phyloP scores from a whole-genome alignment of 2,797 vertebrate genomes.

The Galago senegalensis region DNA sequence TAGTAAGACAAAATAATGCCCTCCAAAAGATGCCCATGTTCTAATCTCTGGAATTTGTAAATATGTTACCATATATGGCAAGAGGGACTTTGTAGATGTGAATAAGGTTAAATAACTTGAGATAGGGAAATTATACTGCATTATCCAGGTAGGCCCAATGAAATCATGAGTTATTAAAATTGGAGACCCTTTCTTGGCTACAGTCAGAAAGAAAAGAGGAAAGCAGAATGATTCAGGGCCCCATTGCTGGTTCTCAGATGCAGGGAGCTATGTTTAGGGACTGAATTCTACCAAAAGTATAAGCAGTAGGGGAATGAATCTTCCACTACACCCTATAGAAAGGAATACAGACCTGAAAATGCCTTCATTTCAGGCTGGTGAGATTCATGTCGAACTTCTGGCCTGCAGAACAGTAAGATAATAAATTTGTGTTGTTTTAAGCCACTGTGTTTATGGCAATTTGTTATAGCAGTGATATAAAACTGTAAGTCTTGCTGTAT shows the following conservation, averaged over 20 bases:
- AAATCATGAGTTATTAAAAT: conserved; percentile 32
- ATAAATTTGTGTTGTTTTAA: conserved; percentile 52
- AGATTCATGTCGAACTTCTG: conserved; percentile 3
- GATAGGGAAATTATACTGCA: not conserved
- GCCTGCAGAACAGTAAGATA: conserved; percentile 28
- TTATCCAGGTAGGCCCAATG: not conserved
- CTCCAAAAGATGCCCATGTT: not conserved
- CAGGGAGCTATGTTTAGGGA: conserved; percentile 40
- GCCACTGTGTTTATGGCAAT: not conserved
- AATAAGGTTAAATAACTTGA: not conserved
- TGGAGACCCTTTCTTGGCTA: not conserved
- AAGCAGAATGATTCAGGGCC: conserved; percentile 13
- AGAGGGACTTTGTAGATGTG: conserved; percentile 17
- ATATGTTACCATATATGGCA: not conserved
- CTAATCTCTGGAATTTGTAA: not conserved
- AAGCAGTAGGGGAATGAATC: conserved; percentile 45
- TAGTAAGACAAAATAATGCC: not conserved
- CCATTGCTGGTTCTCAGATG: conserved; percentile 25
- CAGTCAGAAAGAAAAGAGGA: conserved; percentile 34
- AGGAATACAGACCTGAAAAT: not conserved
- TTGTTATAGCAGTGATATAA: conserved; percentile 46
- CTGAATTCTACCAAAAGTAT: conserved; percentile 31
- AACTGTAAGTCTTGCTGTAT: not conserved
- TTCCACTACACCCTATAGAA: not conserved
- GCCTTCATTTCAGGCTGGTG: conserved; percentile 34